Percentiles rank a stretch among this genome's conserved stretches.
Evolutionary conservation across 92 coral and sea anemone species (phyloP).

Genomic region (Zoanthus sansibaricus): DNA sequence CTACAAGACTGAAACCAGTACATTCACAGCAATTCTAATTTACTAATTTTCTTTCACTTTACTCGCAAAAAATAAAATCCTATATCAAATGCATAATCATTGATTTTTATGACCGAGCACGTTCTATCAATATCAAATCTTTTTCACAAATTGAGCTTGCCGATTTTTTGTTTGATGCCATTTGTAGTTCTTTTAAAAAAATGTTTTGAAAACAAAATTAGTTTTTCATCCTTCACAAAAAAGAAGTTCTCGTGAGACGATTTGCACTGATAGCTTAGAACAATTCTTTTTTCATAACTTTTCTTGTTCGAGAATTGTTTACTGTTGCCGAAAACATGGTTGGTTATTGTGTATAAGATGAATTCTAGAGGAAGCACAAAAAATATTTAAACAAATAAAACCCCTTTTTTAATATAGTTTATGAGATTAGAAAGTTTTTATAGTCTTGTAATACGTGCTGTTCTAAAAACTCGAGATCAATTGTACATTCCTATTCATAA

Average conservation of each 20-base stretch:
- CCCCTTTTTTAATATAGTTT: slow-evolving; percentile 12
- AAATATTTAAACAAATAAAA: slow-evolving; percentile 28
- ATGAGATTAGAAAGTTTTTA: slow-evolving; percentile 27
- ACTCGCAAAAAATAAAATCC: neutral
- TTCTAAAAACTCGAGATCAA: neutral
- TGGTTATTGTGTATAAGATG: slow-evolving; percentile 19
- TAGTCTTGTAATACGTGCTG: slow-evolving; percentile 25
- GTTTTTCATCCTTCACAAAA: slow-evolving; percentile 21
- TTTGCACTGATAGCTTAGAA: neutral
- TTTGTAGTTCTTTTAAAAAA: slow-evolving; percentile 4
- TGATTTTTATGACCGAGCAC: neutral
- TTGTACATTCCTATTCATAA: slow-evolving; percentile 41
- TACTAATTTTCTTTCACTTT: neutral
- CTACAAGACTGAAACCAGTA: neutral
- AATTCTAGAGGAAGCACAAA: slow-evolving; percentile 23
- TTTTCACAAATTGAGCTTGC: neutral
- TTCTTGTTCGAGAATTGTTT: slow-evolving; percentile 22
- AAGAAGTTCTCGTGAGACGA: slow-evolving; percentile 42
- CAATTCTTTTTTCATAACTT: slow-evolving; percentile 28
- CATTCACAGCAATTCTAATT: neutral
- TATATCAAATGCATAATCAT: neutral
- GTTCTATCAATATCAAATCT: neutral
- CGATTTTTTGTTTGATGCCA: neutral
- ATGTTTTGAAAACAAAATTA: slow-evolving; percentile 23
- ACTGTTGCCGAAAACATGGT: slow-evolving; percentile 24